These are phyloP conservation scores for Penaeus vannamei DNA, from an alignment of 1,140 invertebrate species.

Conservation along the genomic window DNA sequence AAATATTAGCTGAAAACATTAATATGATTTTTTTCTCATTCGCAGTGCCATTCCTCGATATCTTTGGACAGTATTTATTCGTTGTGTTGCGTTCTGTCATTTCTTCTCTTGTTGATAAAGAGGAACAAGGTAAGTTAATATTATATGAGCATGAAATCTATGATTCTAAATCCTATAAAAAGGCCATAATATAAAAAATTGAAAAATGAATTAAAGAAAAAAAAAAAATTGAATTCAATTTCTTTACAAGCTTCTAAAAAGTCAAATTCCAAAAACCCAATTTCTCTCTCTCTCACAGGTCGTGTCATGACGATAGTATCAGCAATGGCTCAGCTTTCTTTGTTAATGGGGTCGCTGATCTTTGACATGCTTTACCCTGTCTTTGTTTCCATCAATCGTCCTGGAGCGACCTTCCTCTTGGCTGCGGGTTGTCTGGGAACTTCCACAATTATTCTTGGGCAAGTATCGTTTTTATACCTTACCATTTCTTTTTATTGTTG, in stretches of 20 bases:
- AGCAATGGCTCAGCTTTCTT: conserved; percentile 43
- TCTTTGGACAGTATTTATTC: conserved; percentile 55
- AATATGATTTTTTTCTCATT: neutral
- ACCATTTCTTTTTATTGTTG: too few species aligned
- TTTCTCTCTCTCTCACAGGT: conserved; percentile 33
- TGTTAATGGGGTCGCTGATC: conserved; percentile 36
- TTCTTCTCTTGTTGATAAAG: neutral
- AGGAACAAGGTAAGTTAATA: conserved; percentile 42
- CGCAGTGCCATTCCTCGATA: conserved; percentile 46
- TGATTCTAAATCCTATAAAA: too few species aligned
- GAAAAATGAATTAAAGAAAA: too few species aligned
- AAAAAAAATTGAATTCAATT: too few species aligned
- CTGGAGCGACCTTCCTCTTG: conserved; percentile 41
- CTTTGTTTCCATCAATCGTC: conserved; percentile 21
- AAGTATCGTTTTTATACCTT: neutral
- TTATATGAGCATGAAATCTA: too few species aligned
- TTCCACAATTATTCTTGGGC: conserved; percentile 32
- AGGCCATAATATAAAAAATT: too few species aligned
- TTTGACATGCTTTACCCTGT: conserved; percentile 42
- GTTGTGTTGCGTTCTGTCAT: conserved; percentile 45
- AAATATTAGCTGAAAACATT: neutral
- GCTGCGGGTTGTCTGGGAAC: conserved; percentile 34
- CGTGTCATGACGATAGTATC: conserved; percentile 45
- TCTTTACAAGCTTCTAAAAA: too few species aligned
- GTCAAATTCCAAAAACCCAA: too few species aligned